Conservation (phyloP, 2,888 invertebrate genomes). For the Caenorhabditis drosophilae region DNA sequence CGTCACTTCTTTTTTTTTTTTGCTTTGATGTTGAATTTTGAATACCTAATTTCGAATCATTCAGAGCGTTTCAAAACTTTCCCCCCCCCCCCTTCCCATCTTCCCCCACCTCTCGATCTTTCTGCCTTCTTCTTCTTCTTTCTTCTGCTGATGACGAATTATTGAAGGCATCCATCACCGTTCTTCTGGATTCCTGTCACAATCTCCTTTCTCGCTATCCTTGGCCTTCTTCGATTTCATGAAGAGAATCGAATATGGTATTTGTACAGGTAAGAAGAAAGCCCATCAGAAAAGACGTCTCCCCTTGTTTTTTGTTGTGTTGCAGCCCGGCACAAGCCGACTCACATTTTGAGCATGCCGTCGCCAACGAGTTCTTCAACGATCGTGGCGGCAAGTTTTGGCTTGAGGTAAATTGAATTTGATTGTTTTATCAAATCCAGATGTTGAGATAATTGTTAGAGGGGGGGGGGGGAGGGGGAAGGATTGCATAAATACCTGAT, state of each 20-base stretch:
- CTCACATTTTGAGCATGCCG: slow-evolving; percentile 57
- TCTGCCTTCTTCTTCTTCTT: neutral
- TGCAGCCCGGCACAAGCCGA: slow-evolving; percentile 52
- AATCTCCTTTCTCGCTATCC: slow-evolving; percentile 38
- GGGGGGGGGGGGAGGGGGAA: too few species aligned
- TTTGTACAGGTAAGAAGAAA: slow-evolving; percentile 40
- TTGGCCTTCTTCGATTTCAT: slow-evolving; percentile 52
- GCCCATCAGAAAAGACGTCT: too few species aligned
- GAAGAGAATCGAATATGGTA: slow-evolving; percentile 63
- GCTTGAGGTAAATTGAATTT: slow-evolving; percentile 48
- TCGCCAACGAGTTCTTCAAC: slow-evolving; percentile 60
- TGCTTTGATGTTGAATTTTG: too few species aligned
- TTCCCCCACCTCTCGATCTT: neutral
- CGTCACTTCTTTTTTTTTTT: neutral
- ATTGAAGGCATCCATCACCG: slow-evolving; percentile 49
- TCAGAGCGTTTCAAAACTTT: too few species aligned
- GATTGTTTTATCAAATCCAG: too few species aligned
- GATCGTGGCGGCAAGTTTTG: slow-evolving; percentile 62
- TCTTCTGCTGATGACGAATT: neutral
- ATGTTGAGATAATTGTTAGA: too few species aligned
- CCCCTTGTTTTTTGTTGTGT: slow-evolving; percentile 12
- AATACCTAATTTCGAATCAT: too few species aligned
- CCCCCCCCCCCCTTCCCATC: neutral
- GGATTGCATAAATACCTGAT: slow-evolving; percentile 3
- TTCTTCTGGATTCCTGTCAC: slow-evolving; percentile 57